Evolutionary conservation across 2,797 vertebrate genomes (phyloP), one percentile per base, ranked within the genome.

Genomic region (Bryconaethiops microstoma): DNA sequence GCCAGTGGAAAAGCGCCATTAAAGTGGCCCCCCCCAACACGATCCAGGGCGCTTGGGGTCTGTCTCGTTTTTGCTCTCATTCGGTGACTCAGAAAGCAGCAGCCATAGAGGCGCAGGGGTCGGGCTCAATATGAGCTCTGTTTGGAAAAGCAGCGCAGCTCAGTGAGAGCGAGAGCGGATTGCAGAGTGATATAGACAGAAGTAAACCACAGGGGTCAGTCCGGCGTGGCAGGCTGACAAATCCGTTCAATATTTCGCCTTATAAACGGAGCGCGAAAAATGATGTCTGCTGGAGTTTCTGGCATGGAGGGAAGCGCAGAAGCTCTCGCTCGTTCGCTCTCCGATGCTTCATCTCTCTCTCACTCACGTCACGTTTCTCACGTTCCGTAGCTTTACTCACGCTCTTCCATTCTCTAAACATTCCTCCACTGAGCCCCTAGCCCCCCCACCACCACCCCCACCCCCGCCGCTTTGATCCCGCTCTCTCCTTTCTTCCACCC

Each of bases 51-150:
- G 29, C 19, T 16, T 8, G 29, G 14, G 29, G 39, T 39, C 29
- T 12, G 25, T 35, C 23, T 63, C 23, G 35, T 35, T 39, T 16
- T 14, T 5, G 1, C 17, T 64, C 90, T 92, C 90, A 90, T 90
- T 42, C 16, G 19, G 16, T 2, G 64, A 40, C 39, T 67, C 16
- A 4, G 9, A 67, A 67, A 39, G 39, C 17, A 40, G 35, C 3
- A 9, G 2, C 0, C 64, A 40, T 42, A 19, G 39, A 40, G 17
- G 64, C 64, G n/a, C 42, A 48, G 17, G 4, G 42, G 67, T 40
- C 67, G 48, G 8, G 19, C 67, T 23, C 40, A 23, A 69, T 48
- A 48, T 23, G 9, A 16, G 67, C 42, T 21, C 40, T n/a, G 63
- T 65, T 12, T 40, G 63, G 63, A 65, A 19, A 29, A 65, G 62